Base-by-base conservation (phyloP, 2,797 vertebrate species). In the Labeo calbasu region DNA sequence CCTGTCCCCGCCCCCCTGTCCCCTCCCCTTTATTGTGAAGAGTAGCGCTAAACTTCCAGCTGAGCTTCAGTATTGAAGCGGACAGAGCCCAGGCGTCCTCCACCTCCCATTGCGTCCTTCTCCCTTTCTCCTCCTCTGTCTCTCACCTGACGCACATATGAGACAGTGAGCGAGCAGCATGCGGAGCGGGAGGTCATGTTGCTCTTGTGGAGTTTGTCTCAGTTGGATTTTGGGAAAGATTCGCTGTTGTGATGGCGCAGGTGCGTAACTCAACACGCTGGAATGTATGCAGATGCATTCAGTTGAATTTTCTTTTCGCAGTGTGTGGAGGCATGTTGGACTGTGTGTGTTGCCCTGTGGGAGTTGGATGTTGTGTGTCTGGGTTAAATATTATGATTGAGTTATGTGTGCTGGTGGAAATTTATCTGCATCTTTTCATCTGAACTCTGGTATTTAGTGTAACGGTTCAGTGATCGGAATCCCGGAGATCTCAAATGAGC, bases 191-290 rank as follows among this genome's bases (percentile, higher is more conserved):
- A 92, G 93, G 79, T 92, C 90, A 77, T 88, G 91, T 63, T 94
- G 92, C 86, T 79, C 92, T 83, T 89, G 93, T 79, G 92, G 91
- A 88, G 91, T 93, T 83, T 91, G 94, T 83, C 65, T 94, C 89
- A 91, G 93, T 82, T 95, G 94, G 95, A 87, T 96, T 83, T 77
- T 94, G 40, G 87, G 91, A 48, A 95, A 93, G 89, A 94, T 93
- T 89, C 93, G 93, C 92, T 95, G 93, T 88, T 88, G 89, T 46
- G 91, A 92, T 61, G 84, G 61, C 82, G 84, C 90, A 94, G 96
- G 96, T 96, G 89, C 91, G 96, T 95, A 88, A 50, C 15, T 61
- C 75, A 19, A 72, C 23, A 28, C 53, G 1, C 15, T 71, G 32
- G 32, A 77, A 43, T 72, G 25, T 59, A 59, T 85, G 48, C 79